These are phyloP conservation scores for Nycticebus coucang DNA, from an alignment of 2,113 vertebrate genomes.

Conservation along the genomic window DNA sequence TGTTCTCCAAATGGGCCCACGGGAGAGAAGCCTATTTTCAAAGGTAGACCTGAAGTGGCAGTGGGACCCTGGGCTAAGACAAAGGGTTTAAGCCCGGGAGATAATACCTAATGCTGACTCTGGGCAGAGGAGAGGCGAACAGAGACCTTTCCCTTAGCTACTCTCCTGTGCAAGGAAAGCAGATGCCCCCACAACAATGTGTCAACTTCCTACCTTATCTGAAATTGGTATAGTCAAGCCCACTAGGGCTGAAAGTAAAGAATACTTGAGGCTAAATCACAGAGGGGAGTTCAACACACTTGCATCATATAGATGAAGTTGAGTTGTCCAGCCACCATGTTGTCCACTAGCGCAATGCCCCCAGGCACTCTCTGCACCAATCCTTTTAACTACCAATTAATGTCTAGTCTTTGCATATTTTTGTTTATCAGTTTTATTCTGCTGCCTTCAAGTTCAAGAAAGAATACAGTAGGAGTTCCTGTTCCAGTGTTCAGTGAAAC, in stretches of 20 bases:
- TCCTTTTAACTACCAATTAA: not conserved
- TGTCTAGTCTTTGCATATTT: slow-evolving; percentile 5
- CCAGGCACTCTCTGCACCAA: not conserved
- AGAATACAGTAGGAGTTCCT: slow-evolving; percentile 13
- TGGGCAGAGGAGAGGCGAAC: not conserved
- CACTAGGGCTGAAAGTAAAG: not conserved
- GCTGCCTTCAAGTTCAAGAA: slow-evolving; percentile 30
- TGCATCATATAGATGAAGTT: not conserved
- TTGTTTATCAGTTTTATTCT: slow-evolving; percentile 33
- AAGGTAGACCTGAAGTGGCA: slow-evolving; percentile 51
- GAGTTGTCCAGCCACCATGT: not conserved
- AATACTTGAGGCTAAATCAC: not conserved
- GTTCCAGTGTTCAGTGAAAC: not conserved
- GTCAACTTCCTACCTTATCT: not conserved
- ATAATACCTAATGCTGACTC: not conserved
- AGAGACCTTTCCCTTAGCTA: not conserved
- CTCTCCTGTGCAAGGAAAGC: not conserved
- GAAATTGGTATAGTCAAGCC: not conserved
- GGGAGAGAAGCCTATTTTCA: slow-evolving; percentile 62
- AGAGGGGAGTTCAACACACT: not conserved
- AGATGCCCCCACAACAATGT: not conserved
- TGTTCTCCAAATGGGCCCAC: slow-evolving; percentile 53
- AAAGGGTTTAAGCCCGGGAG: not conserved
- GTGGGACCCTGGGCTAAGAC: not conserved
- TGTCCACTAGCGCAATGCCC: not conserved